Percentiles rank a stretch among this genome's conserved stretches.
Evolutionary conservation across 2,888 invertebrate species (phyloP).

Genomic region (Empis livida): DNA sequence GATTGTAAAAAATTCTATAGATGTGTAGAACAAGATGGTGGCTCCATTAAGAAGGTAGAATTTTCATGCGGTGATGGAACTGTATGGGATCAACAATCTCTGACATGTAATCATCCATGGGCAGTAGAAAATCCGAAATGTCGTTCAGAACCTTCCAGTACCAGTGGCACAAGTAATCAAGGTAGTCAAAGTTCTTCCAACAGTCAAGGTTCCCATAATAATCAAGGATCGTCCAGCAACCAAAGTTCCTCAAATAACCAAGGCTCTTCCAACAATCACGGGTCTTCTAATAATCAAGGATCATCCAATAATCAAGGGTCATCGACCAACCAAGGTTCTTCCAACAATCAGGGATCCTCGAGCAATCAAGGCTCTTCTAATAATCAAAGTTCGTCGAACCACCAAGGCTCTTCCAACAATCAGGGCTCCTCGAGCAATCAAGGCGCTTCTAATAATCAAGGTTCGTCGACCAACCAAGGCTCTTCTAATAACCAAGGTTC

Average conservation of each 20-base stretch:
- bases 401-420: constrained; percentile 9
- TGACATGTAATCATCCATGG: constrained; percentile 18
- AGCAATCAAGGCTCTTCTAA: constrained; percentile 8
- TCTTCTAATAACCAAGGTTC: constrained; percentile 11
- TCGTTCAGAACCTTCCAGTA: constrained; percentile 7
- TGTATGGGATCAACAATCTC: constrained; percentile 40
- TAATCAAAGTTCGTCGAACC: constrained; percentile 8
- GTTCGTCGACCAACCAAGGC: constrained; percentile 7
- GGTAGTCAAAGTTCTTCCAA: constrained; percentile 2
- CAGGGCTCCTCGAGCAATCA: constrained; percentile 7
- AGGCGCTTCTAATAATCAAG: constrained; percentile 7
- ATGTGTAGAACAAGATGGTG: constrained; percentile 49
- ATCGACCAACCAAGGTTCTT: constrained; percentile 9
- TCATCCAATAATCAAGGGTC: constrained; percentile 10
- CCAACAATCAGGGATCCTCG: constrained; percentile 7
- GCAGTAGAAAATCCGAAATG: constrained; percentile 25
- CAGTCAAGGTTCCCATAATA: constrained; percentile 1
- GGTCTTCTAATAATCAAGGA: constrained; percentile 5
- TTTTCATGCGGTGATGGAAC: constrained; percentile 54
- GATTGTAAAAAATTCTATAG: constrained; percentile 54
- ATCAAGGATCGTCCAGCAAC: constrained; percentile 4
- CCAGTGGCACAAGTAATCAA: constrained; percentile 7
- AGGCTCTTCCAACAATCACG: constrained; percentile 6
- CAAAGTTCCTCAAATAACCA: constrained; percentile 6
- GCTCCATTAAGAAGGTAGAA: constrained; percentile 43